Evolutionary conservation across 2,797 vertebrate species (phyloP).

Genomic region (Helostoma temminkii): DNA sequence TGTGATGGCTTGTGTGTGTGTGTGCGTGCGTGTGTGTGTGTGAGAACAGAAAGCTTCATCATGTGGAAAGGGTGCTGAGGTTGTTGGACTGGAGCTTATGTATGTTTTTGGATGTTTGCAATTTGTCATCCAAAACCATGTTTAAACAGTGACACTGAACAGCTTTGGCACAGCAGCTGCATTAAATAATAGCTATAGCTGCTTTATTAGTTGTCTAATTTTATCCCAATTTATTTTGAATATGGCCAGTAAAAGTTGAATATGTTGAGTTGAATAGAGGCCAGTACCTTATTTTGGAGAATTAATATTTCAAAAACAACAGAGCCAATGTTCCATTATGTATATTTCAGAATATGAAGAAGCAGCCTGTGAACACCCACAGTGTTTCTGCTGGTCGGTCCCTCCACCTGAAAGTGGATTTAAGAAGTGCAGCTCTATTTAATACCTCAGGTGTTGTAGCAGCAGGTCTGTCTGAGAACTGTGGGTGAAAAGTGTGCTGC

Average conservation of each 20-base stretch:
- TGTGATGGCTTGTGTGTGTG: too few relatives aligned
- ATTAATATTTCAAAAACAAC: background rate
- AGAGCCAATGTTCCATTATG: background rate
- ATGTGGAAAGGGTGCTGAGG: background rate
- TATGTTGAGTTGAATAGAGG: background rate
- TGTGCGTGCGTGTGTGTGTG: too few relatives aligned
- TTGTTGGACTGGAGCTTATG: background rate
- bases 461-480: constrained; percentile 4
- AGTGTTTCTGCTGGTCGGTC: too few relatives aligned
- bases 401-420: background rate
- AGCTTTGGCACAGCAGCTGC: too few relatives aligned
- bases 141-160: background rate
- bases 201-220: background rate
- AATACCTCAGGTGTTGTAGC: constrained; percentile 27
- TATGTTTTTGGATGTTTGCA: too few relatives aligned
- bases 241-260: background rate
- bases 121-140: too few relatives aligned
- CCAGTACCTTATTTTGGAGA: background rate
- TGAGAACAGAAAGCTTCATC: background rate
- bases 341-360: background rate
- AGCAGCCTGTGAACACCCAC: background rate
- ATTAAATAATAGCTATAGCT: background rate
- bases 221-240: background rate
- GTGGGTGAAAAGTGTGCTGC: constrained; percentile 4
- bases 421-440: constrained; percentile 30